Evolutionary conservation across 2,113 vertebrate species (phyloP).

Genomic region (Megalops atlanticus): DNA sequence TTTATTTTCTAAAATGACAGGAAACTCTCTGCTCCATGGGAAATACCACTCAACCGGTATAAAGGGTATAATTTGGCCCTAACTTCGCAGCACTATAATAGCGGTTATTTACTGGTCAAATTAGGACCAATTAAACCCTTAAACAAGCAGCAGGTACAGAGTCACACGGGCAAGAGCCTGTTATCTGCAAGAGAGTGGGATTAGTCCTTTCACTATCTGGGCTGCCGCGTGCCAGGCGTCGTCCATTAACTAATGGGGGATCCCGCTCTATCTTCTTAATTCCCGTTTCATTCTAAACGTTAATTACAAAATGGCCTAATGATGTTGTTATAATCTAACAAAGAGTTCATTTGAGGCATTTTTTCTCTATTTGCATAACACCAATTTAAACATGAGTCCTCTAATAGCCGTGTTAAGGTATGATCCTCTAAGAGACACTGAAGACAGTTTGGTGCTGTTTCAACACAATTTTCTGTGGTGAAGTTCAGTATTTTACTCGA

Average conservation of each 20-base stretch:
- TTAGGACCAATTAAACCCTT: conserved; percentile 69
- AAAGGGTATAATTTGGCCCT: conserved; percentile 61
- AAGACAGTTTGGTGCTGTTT: conserved; percentile 16
- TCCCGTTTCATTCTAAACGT: conserved; percentile 33
- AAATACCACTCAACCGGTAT: conserved; percentile 61
- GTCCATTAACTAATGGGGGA: conserved; percentile 47
- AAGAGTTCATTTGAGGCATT: conserved; percentile 44
- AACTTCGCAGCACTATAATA: conserved; percentile 61
- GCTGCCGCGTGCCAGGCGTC: conserved; percentile 43
- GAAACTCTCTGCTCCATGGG: conserved; percentile 48
- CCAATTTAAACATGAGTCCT: conserved; percentile 31
- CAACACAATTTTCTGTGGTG: conserved; percentile 2
- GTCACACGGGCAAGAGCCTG: conserved; percentile 52
- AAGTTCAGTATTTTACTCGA: neutral
- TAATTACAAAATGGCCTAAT: conserved; percentile 49
- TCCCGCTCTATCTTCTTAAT: conserved; percentile 36
- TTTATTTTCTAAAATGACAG: conserved; percentile 28
- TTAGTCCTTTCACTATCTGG: conserved; percentile 45
- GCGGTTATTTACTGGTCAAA: conserved; percentile 55
- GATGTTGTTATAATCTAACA: conserved; percentile 46
- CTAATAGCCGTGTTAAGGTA: conserved; percentile 11
- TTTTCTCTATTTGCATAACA: conserved; percentile 46
- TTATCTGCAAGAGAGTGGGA: conserved; percentile 43
- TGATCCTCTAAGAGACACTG: conserved; percentile 12
- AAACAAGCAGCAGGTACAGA: conserved; percentile 52